Evolutionary conservation across 1,140 invertebrate genomes (phyloP), one percentile per base, ranked within the genome.

Genomic region (Ylistrum balloti): DNA sequence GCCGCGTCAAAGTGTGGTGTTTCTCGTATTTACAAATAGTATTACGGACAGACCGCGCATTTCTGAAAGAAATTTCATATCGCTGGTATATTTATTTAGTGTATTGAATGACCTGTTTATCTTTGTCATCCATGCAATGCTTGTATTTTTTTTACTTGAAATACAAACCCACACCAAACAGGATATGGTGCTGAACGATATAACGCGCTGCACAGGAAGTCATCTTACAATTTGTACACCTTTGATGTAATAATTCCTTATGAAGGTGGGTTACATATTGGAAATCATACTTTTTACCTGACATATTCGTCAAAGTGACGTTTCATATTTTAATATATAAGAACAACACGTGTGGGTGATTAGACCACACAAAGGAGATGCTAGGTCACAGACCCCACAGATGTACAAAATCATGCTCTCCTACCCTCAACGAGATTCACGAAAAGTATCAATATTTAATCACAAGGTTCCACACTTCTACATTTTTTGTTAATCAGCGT

Each of bases 361-460:
- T 7, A 74, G 56, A 74, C 22, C 56, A 74, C 22, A 74, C 56
- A 74, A 74, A 74, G 0, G n/a, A 74, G 22, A 28, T 28, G 9
- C 22, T 9, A 74, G 5, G 22, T 74, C 45, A 38, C 35, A 38
- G 35, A 13, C 35, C 35, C 10, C 41, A 45, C 9, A 17, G 5
- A 74, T 74, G 0, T 74, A 28, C 56, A n/a, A 74, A 22, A 74
- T 1, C 22, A 74, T 11, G 56, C 2, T 28, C 5, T 74, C 5
- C 35, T n/a, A 48, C n/a, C 45, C 45, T 10, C 45, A 2, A 2
- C 3, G 22, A 28, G n/a, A 28, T 74, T 5, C 22, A 74, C 13
- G 56, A 74, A 74, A 74, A 74, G 41, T 45, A 45, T 45, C 56
- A 74, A 74, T 74, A 74, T 74, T 74, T 28, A 74, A 74, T 74